A percentile compares a stretch with the other conserved stretches of the same genome.
These are phyloP conservation scores for Spheniscus humboldti DNA, from an alignment of 2,797 vertebrate species.

Conservation along the genomic window DNA sequence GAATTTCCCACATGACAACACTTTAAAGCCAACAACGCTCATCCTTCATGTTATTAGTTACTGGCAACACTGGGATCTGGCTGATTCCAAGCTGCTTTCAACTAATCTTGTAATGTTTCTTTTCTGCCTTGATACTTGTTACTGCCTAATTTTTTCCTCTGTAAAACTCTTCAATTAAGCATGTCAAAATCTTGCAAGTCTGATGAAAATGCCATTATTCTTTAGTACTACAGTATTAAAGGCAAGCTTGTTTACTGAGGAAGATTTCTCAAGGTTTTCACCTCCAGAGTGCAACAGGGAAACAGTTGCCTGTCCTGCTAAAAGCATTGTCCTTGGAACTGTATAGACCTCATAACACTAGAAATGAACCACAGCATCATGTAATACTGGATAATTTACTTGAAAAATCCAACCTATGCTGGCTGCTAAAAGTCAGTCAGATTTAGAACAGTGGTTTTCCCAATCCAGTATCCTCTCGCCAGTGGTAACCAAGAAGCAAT, in stretches of 20 bases:
- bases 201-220: neutral
- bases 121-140: neutral
- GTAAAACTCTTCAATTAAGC: neutral
- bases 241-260: neutral
- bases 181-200: neutral
- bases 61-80: neutral
- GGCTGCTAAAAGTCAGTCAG: neutral
- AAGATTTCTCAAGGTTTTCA: neutral
- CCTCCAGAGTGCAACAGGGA: neutral
- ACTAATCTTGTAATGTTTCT: neutral
- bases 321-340: neutral
- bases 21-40: neutral
- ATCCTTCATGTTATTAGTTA: neutral
- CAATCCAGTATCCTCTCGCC: neutral
- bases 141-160: neutral
- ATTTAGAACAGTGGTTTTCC: neutral
- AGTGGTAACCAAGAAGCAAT: neutral
- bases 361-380: neutral
- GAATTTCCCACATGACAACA: neutral
- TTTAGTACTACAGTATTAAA: neutral
- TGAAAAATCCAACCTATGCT: neutral
- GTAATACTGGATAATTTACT: neutral
- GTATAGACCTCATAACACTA: neutral
- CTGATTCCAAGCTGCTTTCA: neutral
- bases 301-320: neutral